Conservation (phyloP, 2,888 invertebrate species). For the Agrotis ipsilon region DNA sequence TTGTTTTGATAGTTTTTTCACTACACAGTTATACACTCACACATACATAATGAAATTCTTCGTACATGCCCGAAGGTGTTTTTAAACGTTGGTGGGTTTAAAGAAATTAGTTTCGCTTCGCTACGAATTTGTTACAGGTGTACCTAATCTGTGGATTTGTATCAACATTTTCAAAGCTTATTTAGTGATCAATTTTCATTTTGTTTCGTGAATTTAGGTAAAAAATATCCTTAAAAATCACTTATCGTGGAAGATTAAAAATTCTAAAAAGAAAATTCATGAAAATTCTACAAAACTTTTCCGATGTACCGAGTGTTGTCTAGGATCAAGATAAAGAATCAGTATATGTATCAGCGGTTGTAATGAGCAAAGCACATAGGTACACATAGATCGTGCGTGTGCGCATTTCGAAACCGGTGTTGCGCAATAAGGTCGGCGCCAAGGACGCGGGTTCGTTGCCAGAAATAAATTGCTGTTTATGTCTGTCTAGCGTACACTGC, state of each 20-base stretch:
- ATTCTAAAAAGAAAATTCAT: not conserved
- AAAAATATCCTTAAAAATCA: not conserved
- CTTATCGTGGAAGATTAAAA: not conserved
- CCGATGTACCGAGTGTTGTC: not conserved
- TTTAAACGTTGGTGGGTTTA: constrained; percentile 19
- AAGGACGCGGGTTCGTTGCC: constrained; percentile 90
- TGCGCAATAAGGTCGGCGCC: constrained; percentile 90
- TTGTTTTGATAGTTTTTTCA: constrained; percentile 56
- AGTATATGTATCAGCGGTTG: constrained; percentile 59
- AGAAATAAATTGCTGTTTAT: constrained; percentile 89
- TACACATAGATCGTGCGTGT: constrained; percentile 77
- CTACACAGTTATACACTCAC: constrained; percentile 32
- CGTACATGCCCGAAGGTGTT: constrained; percentile 33
- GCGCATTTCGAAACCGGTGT: constrained; percentile 88
- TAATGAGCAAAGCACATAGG: constrained; percentile 66
- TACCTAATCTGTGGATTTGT: constrained; percentile 19
- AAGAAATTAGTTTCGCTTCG: constrained; percentile 44
- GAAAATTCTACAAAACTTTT: not conserved
- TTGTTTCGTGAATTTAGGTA: not conserved
- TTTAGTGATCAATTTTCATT: too few relatives aligned
- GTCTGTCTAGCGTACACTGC: constrained; percentile 85
- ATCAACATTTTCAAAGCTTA: constrained; percentile 6
- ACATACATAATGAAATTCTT: constrained; percentile 24
- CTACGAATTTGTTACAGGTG: constrained; percentile 22
- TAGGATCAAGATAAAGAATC: constrained; percentile 28